Conservation (phyloP, 2,113 vertebrate genomes). For the Gobio gobio region DNA sequence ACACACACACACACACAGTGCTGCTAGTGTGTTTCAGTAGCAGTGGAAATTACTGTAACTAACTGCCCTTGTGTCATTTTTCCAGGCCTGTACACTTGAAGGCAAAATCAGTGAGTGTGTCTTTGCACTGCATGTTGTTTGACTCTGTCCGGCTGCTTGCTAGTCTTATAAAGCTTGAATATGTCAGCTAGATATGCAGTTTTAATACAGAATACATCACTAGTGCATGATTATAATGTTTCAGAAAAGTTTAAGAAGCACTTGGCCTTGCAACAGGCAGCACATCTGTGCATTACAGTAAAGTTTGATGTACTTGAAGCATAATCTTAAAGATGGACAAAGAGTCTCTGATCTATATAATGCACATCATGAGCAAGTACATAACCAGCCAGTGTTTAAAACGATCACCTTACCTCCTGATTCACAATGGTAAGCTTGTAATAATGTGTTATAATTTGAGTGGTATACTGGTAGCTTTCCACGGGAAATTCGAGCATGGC, state of each 20-base stretch:
- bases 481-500: too few relatives aligned
- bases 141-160: background rate
- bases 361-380: background rate
- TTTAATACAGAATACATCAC: background rate
- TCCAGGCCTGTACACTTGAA: background rate
- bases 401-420: too few relatives aligned
- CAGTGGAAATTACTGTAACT: background rate
- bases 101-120: background rate
- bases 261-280: background rate
- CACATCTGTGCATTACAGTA: background rate
- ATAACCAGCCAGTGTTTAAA: too few relatives aligned
- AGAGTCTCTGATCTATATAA: background rate
- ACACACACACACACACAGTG: background rate
- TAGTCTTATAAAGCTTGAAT: background rate
- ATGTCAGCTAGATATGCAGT: background rate
- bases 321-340: background rate
- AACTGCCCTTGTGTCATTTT: constrained; percentile 6
- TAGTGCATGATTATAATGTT: background rate
- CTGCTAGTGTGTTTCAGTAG: background rate
- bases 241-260: background rate
- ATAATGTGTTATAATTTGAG: too few relatives aligned
- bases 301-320: background rate
- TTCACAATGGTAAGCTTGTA: too few relatives aligned
- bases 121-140: background rate
- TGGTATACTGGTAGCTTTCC: too few relatives aligned